These are phyloP conservation scores for Chaitophorus viminalis DNA, from an alignment of 2,888 invertebrate species.

Conservation along the genomic window DNA sequence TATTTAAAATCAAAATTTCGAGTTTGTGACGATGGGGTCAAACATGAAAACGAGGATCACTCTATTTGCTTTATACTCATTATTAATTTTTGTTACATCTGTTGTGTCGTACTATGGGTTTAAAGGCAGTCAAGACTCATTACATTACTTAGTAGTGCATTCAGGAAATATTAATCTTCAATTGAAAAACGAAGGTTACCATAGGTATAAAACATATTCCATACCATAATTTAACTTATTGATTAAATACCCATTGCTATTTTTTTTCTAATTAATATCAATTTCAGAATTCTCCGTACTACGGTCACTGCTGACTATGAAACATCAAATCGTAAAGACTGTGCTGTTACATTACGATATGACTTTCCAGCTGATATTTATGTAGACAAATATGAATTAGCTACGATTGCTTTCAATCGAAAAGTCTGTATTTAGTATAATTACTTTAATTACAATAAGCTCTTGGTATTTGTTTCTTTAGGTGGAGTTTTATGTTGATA, in stretches of 20 bases:
- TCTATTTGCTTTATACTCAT: slow-evolving; percentile 6
- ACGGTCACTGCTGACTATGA: slow-evolving; percentile 46
- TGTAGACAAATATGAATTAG: slow-evolving; percentile 53
- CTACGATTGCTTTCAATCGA: slow-evolving; percentile 20
- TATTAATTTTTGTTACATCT: slow-evolving; percentile 42
- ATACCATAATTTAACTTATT: neutral
- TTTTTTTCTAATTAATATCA: neutral
- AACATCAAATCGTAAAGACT: slow-evolving; percentile 36
- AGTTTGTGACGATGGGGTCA: neutral
- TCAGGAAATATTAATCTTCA: slow-evolving; percentile 54
- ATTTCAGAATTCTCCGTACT: slow-evolving; percentile 46
- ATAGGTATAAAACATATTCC: slow-evolving; percentile 22
- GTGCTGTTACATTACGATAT: slow-evolving; percentile 41
- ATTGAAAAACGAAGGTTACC: slow-evolving; percentile 54
- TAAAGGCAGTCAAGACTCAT: slow-evolving; percentile 27
- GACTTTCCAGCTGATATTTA: slow-evolving; percentile 57
- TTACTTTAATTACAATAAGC: neutral
- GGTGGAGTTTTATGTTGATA: slow-evolving; percentile 56
- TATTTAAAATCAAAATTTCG: too few relatives aligned
- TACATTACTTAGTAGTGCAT: slow-evolving; percentile 34
- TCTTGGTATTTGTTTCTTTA: neutral
- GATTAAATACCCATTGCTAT: neutral
- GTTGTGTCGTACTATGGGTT: slow-evolving; percentile 37
- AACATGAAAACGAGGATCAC: slow-evolving; percentile 4
- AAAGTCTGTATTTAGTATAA: slow-evolving; percentile 2